These are phyloP conservation scores for Leucophenga varia DNA, from an alignment of 1,140 invertebrate species.

Conservation along the genomic window DNA sequence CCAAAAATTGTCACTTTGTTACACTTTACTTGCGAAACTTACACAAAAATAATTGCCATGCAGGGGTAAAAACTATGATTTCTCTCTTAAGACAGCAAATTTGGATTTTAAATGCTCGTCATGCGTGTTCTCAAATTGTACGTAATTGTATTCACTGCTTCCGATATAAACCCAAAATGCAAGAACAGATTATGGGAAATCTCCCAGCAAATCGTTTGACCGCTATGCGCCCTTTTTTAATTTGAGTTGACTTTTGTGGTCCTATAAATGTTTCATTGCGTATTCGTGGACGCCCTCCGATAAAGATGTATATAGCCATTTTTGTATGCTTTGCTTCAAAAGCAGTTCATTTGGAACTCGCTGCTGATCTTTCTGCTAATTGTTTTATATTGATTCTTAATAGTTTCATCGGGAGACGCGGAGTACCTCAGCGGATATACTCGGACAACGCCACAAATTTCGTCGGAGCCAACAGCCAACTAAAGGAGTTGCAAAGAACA, in stretches of 20 bases:
- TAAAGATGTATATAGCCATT: slow-evolving; percentile 17
- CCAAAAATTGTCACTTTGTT: slow-evolving; percentile 4
- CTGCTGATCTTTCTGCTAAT: slow-evolving; percentile 35
- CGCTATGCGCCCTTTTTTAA: slow-evolving; percentile 5
- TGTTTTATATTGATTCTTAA: slow-evolving; percentile 38
- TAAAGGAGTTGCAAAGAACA: not conserved
- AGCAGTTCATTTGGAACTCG: slow-evolving; percentile 50
- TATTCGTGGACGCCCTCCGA: slow-evolving; percentile 7
- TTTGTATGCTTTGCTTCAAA: slow-evolving; percentile 43
- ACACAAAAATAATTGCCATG: slow-evolving; percentile 7
- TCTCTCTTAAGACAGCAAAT: not conserved
- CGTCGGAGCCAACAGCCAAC: slow-evolving; percentile 7
- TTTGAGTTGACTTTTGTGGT: slow-evolving; percentile 12
- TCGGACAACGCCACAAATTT: slow-evolving; percentile 26
- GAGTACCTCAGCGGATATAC: slow-evolving; percentile 8
- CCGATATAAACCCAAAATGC: slow-evolving; percentile 8
- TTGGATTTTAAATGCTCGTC: not conserved
- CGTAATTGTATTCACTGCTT: slow-evolving; percentile 1
- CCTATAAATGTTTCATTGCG: slow-evolving; percentile 1
- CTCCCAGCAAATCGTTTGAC: slow-evolving; percentile 2
- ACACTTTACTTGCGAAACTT: not conserved
- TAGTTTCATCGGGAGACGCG: too few species aligned
- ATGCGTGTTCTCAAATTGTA: not conserved
- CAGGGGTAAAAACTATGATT: not conserved
- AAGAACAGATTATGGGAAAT: slow-evolving; percentile 6